Evolutionary conservation across 2,888 invertebrate genomes (phyloP), one percentile per base, ranked within the genome.

Genomic region (Hartigia nigra): DNA sequence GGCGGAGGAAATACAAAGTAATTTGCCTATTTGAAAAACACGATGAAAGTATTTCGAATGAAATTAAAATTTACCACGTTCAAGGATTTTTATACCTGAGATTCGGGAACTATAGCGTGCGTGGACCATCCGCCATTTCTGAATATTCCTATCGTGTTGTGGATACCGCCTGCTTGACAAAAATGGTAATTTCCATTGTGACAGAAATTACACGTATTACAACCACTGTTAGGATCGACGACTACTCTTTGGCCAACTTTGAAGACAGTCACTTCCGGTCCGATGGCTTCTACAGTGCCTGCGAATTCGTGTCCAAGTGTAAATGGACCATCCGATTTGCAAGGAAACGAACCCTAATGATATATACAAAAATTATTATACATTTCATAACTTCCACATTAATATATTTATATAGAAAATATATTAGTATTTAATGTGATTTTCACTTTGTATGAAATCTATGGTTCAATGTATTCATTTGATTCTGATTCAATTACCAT

Each of bases 71-170:
- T 12, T n/a, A 14, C 23, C 34, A 4, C 4, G 4, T 23, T 14
- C 11, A 31, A 14, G 72, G 12, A 93, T 3, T 95, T 94, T 89
- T 95, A 93, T 3, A 95, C 94, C 90, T 95, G 95, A 0, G 89
- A 89, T 78, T 94, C 94, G 0, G 95, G 95, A 1, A 93, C 94
- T 32, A 92, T 75, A 23, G 92, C 93, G 85, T 94, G 95, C 81
- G 95, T 93, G 0, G 95, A 94, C 95, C 95, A 96, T 34, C 96
- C 96, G 0, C 96, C 96, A 81, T 96, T 92, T 55, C 89, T 91
- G 88, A 91, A 94, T 76, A 96, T 95, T 0, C 96, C 96, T 0
- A 95, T 92, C 0, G 95, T 95, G 82, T 92, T 93, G 87, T 94
- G 93, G 79, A 94, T 92, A 0, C 95, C 95, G 23, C 94, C 95